These are phyloP conservation scores for Albula glossodonta DNA, from an alignment of 2,113 vertebrate species.

Conservation along the genomic window DNA sequence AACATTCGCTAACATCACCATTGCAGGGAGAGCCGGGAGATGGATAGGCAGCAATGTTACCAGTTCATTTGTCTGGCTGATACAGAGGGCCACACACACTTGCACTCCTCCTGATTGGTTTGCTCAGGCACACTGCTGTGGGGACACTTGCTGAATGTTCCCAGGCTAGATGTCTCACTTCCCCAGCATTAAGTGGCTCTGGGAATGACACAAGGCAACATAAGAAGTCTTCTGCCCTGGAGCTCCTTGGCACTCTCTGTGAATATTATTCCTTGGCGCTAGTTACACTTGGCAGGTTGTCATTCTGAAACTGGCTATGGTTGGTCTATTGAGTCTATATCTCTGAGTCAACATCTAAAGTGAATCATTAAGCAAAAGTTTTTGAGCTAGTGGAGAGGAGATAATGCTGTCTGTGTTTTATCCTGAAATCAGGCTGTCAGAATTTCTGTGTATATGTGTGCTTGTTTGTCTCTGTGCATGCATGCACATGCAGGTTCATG, in stretches of 20 bases:
- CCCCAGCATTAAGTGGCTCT: neutral
- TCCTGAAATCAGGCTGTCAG: neutral
- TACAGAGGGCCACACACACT: neutral
- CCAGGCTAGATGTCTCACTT: constrained; percentile 6
- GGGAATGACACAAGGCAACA: neutral
- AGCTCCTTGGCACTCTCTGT: neutral
- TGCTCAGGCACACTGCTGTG: neutral
- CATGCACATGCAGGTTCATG: too few relatives aligned
- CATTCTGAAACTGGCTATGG: constrained; percentile 18
- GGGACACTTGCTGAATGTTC: neutral
- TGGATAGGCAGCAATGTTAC: neutral
- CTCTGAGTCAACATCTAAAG: constrained; percentile 7
- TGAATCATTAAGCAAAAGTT: neutral
- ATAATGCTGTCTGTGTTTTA: neutral
- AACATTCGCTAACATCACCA: neutral
- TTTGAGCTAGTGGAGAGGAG: neutral
- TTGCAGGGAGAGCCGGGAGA: neutral
- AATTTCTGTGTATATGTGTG: neutral
- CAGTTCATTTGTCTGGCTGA: constrained; percentile 4
- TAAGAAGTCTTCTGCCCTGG: neutral
- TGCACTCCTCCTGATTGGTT: neutral
- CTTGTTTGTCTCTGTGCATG: too few relatives aligned
- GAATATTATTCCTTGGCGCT: constrained; percentile 27
- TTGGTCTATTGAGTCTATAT: constrained; percentile 11
- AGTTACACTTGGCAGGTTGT: constrained; percentile 22